These are phyloP conservation scores for Imbricaverruca yamaguchii DNA, from an alignment of 2,888 invertebrate species.

Conservation along the genomic window DNA sequence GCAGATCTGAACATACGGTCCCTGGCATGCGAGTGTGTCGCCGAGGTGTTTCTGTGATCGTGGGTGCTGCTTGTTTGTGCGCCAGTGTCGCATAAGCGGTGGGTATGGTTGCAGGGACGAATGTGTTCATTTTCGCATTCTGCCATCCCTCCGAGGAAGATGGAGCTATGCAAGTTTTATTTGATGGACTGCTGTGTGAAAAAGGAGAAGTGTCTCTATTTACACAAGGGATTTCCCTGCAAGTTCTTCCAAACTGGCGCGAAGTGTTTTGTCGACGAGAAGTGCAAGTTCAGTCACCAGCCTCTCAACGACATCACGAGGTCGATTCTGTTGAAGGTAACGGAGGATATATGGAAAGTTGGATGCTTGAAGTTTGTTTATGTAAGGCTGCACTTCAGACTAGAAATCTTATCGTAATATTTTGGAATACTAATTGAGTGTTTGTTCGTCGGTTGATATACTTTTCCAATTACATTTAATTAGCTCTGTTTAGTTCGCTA, in stretches of 20 bases:
- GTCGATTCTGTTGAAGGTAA: constrained; percentile 48
- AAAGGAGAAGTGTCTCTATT: constrained; percentile 87
- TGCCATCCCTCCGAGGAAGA: constrained; percentile 69
- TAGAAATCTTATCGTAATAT: too few species aligned
- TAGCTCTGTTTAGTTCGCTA: too few species aligned
- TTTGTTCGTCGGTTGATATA: too few species aligned
- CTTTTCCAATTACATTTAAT: too few species aligned
- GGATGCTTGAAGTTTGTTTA: too few species aligned
- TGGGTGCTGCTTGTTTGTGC: too few species aligned
- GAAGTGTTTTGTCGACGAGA: constrained; percentile 61
- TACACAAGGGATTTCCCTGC: constrained; percentile 96
- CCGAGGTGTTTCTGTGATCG: too few species aligned
- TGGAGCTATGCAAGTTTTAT: constrained; percentile 95
- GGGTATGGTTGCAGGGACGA: constrained; percentile 50
- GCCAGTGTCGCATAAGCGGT: too few species aligned
- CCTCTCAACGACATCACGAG: constrained; percentile 72
- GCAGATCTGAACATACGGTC: too few species aligned
- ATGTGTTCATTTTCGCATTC: constrained; percentile 84
- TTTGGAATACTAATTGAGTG: too few species aligned
- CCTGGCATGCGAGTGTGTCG: too few species aligned
- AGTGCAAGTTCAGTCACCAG: constrained; percentile 89
- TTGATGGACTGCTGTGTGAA: constrained; percentile 91
- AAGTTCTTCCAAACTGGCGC: constrained; percentile 92
- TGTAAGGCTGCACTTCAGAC: too few species aligned
- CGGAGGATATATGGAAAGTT: constrained; percentile 28